These are phyloP conservation scores for Coracopsis vasa DNA, from an alignment of 2,113 vertebrate genomes.

Conservation along the genomic window DNA sequence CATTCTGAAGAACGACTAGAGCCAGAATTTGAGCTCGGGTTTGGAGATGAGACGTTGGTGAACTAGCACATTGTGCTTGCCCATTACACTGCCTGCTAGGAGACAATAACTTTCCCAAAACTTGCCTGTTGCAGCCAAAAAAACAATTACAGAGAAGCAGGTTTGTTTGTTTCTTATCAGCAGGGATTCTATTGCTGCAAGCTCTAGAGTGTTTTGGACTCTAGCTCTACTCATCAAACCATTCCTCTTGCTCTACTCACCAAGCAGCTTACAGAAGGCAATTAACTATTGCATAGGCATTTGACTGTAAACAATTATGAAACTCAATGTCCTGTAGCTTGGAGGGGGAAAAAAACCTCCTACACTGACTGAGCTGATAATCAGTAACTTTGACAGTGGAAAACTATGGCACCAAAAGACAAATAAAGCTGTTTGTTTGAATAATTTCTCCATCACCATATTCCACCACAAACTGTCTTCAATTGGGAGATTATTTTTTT, in stretches of 20 bases:
- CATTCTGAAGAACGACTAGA: neutral
- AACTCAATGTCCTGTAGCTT: constrained; percentile 52
- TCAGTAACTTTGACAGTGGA: constrained; percentile 18
- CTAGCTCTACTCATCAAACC: neutral
- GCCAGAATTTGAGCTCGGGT: neutral
- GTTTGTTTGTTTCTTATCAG: constrained; percentile 45
- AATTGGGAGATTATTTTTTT: neutral
- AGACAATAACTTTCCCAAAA: constrained; percentile 43
- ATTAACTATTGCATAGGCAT: constrained; percentile 39
- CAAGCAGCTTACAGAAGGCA: constrained; percentile 48
- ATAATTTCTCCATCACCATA: neutral
- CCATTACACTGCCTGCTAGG: neutral
- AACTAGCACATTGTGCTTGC: neutral
- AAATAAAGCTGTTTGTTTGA: neutral
- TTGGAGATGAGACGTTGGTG: neutral
- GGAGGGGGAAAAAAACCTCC: neutral
- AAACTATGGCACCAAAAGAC: neutral
- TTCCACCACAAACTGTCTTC: neutral
- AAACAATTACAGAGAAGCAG: constrained; percentile 30
- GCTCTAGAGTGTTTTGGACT: constrained; percentile 37
- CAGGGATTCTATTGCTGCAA: constrained; percentile 29
- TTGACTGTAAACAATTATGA: constrained; percentile 52
- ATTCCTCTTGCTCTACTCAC: constrained; percentile 6
- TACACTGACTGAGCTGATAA: neutral
- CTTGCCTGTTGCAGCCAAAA: constrained; percentile 39